These are phyloP conservation scores for Pangasius larnaudii DNA, from an alignment of 2,797 vertebrate species.

Conservation along the genomic window DNA sequence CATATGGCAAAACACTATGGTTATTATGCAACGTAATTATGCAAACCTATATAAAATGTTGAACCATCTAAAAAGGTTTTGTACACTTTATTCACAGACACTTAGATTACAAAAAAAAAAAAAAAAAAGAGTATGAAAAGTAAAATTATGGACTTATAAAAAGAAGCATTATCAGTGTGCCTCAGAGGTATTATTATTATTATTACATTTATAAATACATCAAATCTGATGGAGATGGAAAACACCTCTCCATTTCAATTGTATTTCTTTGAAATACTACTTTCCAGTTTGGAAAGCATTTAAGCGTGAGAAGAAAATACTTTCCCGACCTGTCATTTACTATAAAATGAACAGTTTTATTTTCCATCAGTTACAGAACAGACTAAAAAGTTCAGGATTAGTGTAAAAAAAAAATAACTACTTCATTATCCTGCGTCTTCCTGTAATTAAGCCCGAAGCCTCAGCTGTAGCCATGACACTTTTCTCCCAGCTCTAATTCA, in stretches of 20 bases:
- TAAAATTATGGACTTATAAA: neutral
- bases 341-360: constrained; percentile 11
- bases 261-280: constrained; percentile 1
- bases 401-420: constrained; percentile 34
- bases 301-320: neutral
- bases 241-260: constrained; percentile 6
- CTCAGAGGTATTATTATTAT: constrained; percentile 41
- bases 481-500: constrained; percentile 39
- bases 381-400: constrained; percentile 16
- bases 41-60: constrained; percentile 46
- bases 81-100: constrained; percentile 18
- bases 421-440: constrained; percentile 21
- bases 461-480: constrained; percentile 16
- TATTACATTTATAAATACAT: constrained; percentile 40
- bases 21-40: constrained; percentile 15
- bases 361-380: neutral
- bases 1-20: constrained; percentile 22
- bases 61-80: constrained; percentile 26
- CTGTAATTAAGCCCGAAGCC: constrained; percentile 1
- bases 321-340: constrained; percentile 9
- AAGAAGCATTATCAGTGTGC: constrained; percentile 41
- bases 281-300: constrained; percentile 24
- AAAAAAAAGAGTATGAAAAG: neutral
- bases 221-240: constrained; percentile 12
- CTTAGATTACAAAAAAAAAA: neutral